These are phyloP conservation scores for Lacerta agilis DNA, from an alignment of 2,797 vertebrate genomes.

Conservation along the genomic window DNA sequence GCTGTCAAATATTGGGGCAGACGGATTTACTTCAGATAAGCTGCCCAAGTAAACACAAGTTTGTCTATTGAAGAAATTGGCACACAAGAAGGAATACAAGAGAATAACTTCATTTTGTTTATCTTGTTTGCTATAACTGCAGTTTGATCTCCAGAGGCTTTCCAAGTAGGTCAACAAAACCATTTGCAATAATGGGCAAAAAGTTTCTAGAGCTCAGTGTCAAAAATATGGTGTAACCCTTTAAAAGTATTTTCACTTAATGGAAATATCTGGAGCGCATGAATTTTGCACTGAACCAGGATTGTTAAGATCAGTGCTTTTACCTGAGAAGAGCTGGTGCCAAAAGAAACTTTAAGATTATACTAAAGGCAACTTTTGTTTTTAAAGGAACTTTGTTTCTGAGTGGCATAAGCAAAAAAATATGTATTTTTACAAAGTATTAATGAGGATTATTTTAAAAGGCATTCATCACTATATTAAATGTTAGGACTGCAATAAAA, in stretches of 20 bases:
- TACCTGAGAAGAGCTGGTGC: conserved; percentile 20
- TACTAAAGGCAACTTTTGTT: no score
- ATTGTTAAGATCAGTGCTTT: conserved; percentile 18
- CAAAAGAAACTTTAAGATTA: background rate
- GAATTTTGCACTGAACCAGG: conserved; percentile 4
- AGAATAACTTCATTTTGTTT: conserved; percentile 53
- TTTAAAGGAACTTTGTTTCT: conserved; percentile 2
- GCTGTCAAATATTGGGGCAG: conserved; percentile 58
- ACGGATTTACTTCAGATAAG: conserved; percentile 59
- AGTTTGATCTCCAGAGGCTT: conserved; percentile 59
- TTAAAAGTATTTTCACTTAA: conserved; percentile 32
- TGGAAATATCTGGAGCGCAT: conserved; percentile 48
- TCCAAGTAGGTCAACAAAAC: conserved; percentile 58
- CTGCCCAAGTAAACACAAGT: conserved; percentile 56
- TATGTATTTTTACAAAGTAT: background rate
- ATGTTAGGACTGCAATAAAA: background rate
- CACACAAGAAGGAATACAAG: conserved; percentile 59
- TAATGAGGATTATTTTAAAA: background rate
- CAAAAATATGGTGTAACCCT: conserved; percentile 53
- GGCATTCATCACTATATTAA: no score
- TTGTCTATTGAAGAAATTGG: conserved; percentile 50
- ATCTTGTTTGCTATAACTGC: conserved; percentile 54
- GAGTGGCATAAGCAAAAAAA: background rate
- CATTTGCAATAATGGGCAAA: conserved; percentile 60
- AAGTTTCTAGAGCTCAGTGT: conserved; percentile 55